A percentile compares a stretch with the other conserved stretches of the same genome.
phyloP scores from a whole-genome alignment of 2,888 invertebrate species.

The Polylopha cassiicola region DNA sequence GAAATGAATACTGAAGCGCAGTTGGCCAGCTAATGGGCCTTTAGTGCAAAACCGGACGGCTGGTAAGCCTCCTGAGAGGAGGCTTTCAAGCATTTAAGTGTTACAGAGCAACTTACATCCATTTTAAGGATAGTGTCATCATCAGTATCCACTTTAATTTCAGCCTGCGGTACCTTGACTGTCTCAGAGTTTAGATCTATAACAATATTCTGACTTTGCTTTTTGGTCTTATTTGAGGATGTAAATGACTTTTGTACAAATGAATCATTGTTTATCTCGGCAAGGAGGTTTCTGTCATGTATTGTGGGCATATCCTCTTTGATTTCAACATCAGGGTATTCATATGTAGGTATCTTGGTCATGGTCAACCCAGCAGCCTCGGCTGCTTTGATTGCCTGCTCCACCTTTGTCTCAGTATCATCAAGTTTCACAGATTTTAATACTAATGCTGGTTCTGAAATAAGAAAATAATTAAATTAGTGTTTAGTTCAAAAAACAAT shows the following conservation, averaged over 20 bases:
- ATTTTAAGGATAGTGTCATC: constrained; percentile 81
- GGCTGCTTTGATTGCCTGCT: constrained; percentile 70
- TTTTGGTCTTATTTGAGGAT: constrained; percentile 78
- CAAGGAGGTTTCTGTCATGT: constrained; percentile 78
- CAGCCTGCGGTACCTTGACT: constrained; percentile 80
- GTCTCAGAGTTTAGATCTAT: constrained; percentile 85
- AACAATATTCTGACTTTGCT: constrained; percentile 81
- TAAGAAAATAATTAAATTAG: constrained; percentile 7
- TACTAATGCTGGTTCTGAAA: constrained; percentile 44
- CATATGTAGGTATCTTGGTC: constrained; percentile 72
- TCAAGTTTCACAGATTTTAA: constrained; percentile 46
- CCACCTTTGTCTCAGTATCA: constrained; percentile 66
- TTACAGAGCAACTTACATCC: constrained; percentile 69
- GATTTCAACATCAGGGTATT: constrained; percentile 64
- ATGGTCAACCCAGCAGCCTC: constrained; percentile 70
- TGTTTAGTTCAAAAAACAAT: constrained; percentile 14
- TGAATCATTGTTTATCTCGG: constrained; percentile 82
- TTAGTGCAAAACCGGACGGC: no score
- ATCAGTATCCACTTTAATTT: constrained; percentile 63
- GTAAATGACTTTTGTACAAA: constrained; percentile 80
- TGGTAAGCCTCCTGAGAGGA: no score
- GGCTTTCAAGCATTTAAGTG: neutral
- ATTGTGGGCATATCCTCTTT: constrained; percentile 74
- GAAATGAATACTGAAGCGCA: no score
- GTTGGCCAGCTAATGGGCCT: no score